Evolutionary conservation across 2,888 invertebrate genomes (phyloP).

Genomic region (Drosophila eohydei): DNA sequence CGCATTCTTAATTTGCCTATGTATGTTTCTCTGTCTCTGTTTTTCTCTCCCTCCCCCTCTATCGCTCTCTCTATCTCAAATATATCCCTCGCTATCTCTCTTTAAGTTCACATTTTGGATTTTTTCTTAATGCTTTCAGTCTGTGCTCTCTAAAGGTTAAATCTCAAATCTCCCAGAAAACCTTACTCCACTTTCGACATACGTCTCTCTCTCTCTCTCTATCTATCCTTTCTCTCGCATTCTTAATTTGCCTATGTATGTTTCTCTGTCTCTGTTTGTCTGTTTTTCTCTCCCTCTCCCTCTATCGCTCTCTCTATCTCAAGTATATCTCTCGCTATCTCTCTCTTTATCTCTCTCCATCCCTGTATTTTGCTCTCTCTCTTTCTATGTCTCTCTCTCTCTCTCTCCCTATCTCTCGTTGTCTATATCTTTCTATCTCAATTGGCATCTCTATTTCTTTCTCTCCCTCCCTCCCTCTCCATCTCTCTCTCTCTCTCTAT

Average conservation of each 20-base stretch:
- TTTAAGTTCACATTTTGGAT: no score
- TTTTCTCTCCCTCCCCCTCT: background rate
- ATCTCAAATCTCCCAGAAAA: no score
- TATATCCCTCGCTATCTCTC: background rate
- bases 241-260: no score
- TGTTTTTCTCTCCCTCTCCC: background rate
- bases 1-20: no score
- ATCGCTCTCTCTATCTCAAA: background rate
- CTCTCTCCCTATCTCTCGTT: background rate
- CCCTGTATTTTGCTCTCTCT: background rate
- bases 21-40: background rate
- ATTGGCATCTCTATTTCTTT: background rate
- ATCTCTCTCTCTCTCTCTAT: no score
- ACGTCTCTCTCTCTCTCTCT: background rate
- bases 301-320: background rate
- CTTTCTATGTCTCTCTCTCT: background rate
- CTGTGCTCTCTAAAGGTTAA: no score
- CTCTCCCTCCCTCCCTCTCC: background rate
- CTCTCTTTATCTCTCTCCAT: background rate
- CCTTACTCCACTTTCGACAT: background rate
- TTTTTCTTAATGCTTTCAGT: no score
- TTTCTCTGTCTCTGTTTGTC: background rate
- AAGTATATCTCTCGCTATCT: background rate
- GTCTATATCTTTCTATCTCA: no score
- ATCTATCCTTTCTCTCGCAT: background rate